Base-by-base conservation (phyloP, 2,888 invertebrate species). In the Scaptomyza reducta region DNA sequence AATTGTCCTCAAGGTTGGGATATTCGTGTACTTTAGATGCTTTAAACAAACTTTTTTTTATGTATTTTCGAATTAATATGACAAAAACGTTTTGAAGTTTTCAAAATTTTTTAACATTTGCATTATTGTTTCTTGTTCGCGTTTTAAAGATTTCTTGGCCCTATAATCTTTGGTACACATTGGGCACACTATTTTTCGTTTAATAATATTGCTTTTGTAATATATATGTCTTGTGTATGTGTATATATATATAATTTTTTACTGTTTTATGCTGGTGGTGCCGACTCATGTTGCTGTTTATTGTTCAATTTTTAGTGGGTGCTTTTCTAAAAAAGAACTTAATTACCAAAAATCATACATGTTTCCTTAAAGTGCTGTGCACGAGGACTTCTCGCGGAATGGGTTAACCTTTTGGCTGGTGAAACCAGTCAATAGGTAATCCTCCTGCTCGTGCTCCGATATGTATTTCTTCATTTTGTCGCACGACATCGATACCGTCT, bases 331-430 rank as follows among this genome's bases (percentile, higher is more conserved):
- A 40, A 40, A 57, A 53, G 31, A 68, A 64, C 57, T 74, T 77
- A 75, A 74, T 42, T 59, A 41, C 10, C 41, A 44, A 53, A 57
- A 72, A 47, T 40, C 40, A 40, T 16, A 40, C 40, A 40, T 16
- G 16, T 40, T 16, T 2, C 2, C 86, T 95, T 96, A 97, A 68
- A 97, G 94, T 81, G 97, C 93, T 82, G 94, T 94, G 93, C 98
- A 98, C 68, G 96, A 96, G 90, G 96, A 97, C 93, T 98, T 98
- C 92, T 98, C 98, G 85, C 98, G 95, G 94, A 97, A 98, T 40
- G 98, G 98, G 92, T 98, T 98, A 16, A 98, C 97, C 92, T 98
- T 97, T 91, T 98, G 98, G 83, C 97, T 97, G 77, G 97, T 96
- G 92, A 98, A 98, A 35, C 98, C 98, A 79, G 97, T 96, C 80